These are phyloP conservation scores for Podabrus alpinus DNA, from an alignment of 2,888 invertebrate genomes.

Conservation along the genomic window DNA sequence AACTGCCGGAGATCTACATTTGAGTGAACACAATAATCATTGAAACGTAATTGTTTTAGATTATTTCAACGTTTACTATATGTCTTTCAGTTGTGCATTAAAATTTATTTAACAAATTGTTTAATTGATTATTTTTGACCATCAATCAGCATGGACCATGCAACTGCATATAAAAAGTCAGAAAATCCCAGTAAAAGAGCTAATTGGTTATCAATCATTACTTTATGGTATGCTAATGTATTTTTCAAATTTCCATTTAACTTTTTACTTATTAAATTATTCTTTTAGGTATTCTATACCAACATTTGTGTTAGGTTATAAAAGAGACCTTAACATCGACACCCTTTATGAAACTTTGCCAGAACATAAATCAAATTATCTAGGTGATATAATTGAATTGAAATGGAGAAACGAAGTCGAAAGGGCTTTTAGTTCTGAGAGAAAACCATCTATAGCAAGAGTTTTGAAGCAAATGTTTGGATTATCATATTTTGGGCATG, in stretches of 20 bases:
- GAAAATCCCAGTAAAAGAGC: neutral
- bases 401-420: conserved; percentile 42
- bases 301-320: conserved; percentile 54
- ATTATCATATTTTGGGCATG: neutral
- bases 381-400: conserved; percentile 54
- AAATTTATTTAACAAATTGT: too few species aligned
- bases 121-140: neutral
- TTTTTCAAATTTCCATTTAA: neutral
- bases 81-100: too few species aligned
- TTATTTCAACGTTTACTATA: too few species aligned
- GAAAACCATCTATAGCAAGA: conserved; percentile 40
- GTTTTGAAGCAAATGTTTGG: conserved; percentile 43
- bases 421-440: neutral
- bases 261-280: neutral
- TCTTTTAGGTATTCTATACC: conserved; percentile 58
- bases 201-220: neutral
- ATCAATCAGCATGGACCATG: neutral
- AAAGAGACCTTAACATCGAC: conserved; percentile 53
- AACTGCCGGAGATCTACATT: too few species aligned
- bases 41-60: too few species aligned
- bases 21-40: too few species aligned
- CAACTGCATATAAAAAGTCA: neutral
- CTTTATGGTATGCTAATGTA: neutral
- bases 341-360: conserved; percentile 56
- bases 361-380: conserved; percentile 52